Evolutionary conservation across 2,797 vertebrate genomes (phyloP), one percentile per base, ranked within the genome.

Genomic region (Bradypus variegatus): DNA sequence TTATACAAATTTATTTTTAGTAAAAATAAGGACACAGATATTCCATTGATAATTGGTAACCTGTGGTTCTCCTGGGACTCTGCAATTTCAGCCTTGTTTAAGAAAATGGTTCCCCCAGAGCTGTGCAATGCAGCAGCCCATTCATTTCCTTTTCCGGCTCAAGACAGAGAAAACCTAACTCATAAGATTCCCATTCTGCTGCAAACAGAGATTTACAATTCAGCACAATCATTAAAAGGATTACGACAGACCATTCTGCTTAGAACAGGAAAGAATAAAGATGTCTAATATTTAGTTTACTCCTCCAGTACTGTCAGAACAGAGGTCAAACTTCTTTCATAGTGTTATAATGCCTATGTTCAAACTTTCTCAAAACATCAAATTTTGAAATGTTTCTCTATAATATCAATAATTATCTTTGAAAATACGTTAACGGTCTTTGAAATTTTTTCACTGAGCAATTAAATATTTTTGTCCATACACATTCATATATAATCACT

Each of bases 241-340:
- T 77, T 72, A 91, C 12, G 84, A 33, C 50, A 88, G 64, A 33
- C 50, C 38, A 53, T 33, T 91, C 33, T 88, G 13, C 70, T 89
- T 75, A 33, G 13, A 81, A 94, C 1, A 93, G 73, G 85, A 88
- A 93, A 60, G 27, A 89, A 77, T n/a, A 55, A 82, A 82, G 29
- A n/a, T 6, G 89, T 15, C 23, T 53, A 75, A 50, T 75, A 87
- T 88, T 96, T 93, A 84, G 92, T 96, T 89, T 95, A 96, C 96
- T 96, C 95, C 95, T 95, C 92, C 89, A 87, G 93, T 86, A 58
- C 95, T 95, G 94, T 95, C 93, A 82, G 94, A 94, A 96, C 19
- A 91, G 86, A 91, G 50, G 78, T 29, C 82, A 88, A 84, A 87
- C 23, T 77, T 92, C 50, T 88, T 19, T 48, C 33, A 82, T 10